Base-by-base conservation (phyloP, 2,888 invertebrate genomes). In the Zaprionus obscuricornis region DNA sequence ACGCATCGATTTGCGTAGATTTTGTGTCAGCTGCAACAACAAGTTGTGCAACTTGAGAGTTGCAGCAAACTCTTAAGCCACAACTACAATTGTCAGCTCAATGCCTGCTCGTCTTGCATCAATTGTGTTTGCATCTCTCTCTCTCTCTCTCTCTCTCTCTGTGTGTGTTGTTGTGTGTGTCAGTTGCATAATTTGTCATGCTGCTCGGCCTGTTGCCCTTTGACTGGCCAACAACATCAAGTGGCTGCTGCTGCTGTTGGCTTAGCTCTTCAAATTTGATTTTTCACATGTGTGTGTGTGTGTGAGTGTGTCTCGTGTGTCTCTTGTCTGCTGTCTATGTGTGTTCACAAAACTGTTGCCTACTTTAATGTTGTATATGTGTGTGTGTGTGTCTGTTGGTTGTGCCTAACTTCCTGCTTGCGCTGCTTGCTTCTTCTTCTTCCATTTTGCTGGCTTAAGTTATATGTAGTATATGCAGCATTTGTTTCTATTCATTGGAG, bases 401-500 rank as follows among this genome's bases (percentile, higher is more conserved):
- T 4, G 27, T 27, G 3, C 10, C 2, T 27, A 2, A n/a, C n/a
- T 27, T 8, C 10, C 14, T 22, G 22, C 18, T 29, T 6, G 6
- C 10, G 13, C 5, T 45, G 39, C 22, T 13, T 13, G n/a, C 46
- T 45, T 13, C 1, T n/a, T 5, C 13, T 6, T 14, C 2, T 0
- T 10, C 11, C 18, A 3, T 27, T 8, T 16, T 10, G 13, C 24
- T 52, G 29, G 27, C 6, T 22, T 62, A 56, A 69, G 59, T 72
- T 75, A 64, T 67, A 56, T 76, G 63, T n/a, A n/a, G n/a, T n/a
- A n/a, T n/a, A n/a, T 75, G 64, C 36, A 55, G 68, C 78, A 78
- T 78, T 83, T 78, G 83, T 83, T 83, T 76, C 76, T 68, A 71
- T 73, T 75, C 84, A 75, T 73, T 81, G 70, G 62, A 68, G 84